Percentiles rank a stretch among this genome's conserved stretches.
Evolutionary conservation across 1,140 invertebrate genomes (phyloP).

Genomic region (Pseudomyrmex gracilis): DNA sequence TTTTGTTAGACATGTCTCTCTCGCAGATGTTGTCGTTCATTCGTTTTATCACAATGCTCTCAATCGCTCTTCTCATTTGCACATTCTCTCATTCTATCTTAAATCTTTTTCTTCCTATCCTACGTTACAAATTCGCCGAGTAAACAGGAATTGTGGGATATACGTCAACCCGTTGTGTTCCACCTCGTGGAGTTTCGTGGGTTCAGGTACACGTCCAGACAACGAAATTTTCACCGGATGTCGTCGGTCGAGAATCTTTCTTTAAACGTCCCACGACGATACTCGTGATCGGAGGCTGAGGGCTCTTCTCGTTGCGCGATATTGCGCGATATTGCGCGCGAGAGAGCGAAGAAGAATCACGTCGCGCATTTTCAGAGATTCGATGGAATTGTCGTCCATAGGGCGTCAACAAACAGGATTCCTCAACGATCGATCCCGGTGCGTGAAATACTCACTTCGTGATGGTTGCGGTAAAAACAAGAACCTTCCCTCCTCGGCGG

Average conservation of each 20-base stretch:
- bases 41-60: conserved; percentile 20
- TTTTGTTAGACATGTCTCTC: conserved; percentile 6
- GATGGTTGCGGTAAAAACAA: conserved; percentile 19
- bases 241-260: neutral
- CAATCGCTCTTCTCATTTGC: neutral
- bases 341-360: conserved; percentile 38
- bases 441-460: conserved; percentile 44
- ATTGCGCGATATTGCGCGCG: conserved; percentile 36
- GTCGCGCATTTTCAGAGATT: conserved; percentile 23
- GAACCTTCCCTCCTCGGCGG: conserved; percentile 77
- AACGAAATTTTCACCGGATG: neutral
- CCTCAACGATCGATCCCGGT: conserved; percentile 9
- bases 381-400: conserved; percentile 3
- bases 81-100: neutral
- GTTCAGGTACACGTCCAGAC: conserved; percentile 39
- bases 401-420: neutral
- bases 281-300: conserved; percentile 16
- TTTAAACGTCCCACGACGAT: conserved; percentile 12
- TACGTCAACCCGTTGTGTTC: conserved; percentile 16
- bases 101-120: conserved; percentile 3
- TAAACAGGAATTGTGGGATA: conserved; percentile 18
- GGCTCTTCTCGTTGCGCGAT: conserved; percentile 37
- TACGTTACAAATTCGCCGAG: conserved; percentile 31
- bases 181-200: conserved; percentile 2
- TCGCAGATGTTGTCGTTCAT: conserved; percentile 19